Conservation (phyloP, 2,113 vertebrate species). For the Lycaon pictus region DNA sequence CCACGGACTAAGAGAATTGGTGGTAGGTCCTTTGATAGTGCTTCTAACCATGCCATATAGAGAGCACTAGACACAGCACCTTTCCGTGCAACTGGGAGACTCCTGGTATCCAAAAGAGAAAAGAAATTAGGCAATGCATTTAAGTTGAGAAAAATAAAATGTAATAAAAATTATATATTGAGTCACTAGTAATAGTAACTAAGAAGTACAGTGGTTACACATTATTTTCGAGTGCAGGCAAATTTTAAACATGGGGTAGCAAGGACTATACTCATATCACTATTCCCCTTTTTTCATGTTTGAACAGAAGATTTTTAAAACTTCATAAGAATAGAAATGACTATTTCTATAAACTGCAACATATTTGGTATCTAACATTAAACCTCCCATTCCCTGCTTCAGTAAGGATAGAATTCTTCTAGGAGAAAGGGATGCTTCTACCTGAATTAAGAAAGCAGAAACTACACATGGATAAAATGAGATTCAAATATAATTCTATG, state of each 20-base stretch:
- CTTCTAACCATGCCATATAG: slow-evolving; percentile 99
- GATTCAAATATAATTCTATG: background rate
- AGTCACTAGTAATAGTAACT: background rate
- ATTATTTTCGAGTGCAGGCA: background rate
- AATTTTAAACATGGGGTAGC: background rate
- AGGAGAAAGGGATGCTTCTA: slow-evolving; percentile 44
- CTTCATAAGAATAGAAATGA: background rate
- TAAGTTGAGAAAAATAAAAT: background rate
- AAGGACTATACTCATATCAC: background rate
- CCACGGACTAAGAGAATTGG: slow-evolving; percentile 97
- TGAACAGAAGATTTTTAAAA: slow-evolving; percentile 34
- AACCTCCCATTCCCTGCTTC: background rate
- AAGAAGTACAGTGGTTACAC: slow-evolving; percentile 11
- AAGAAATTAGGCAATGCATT: background rate
- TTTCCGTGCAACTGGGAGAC: slow-evolving; percentile 97
- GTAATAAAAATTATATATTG: background rate
- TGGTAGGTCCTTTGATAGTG: slow-evolving; percentile 95
- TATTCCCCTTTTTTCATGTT: background rate
- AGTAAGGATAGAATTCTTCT: slow-evolving; percentile 24
- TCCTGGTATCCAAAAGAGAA: slow-evolving; percentile 88
- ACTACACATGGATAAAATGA: background rate
- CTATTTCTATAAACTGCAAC: background rate
- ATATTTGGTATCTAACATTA: background rate
- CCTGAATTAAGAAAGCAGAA: slow-evolving; percentile 39
- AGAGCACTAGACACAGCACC: slow-evolving; percentile 96